Conservation (phyloP, 2,797 vertebrate species). For the Selene dorsalis region DNA sequence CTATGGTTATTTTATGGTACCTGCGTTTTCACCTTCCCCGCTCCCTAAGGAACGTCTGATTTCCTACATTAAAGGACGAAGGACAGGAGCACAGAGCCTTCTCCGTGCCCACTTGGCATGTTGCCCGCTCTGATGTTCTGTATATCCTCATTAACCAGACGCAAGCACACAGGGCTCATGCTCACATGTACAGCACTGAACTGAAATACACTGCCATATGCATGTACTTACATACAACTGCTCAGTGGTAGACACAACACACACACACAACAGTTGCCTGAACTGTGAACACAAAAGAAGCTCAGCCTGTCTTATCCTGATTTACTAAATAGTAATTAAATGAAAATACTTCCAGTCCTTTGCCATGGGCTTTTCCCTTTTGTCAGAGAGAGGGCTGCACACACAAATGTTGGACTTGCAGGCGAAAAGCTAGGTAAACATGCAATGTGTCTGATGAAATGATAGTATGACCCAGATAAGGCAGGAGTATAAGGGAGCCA, state of each 20-base stretch:
- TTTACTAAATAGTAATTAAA: conserved; percentile 37
- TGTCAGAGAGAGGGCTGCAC: conserved; percentile 15
- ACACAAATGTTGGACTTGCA: conserved; percentile 18
- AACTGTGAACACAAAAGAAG: conserved; percentile 23
- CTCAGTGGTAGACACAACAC: conserved; percentile 32
- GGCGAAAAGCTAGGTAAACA: conserved; percentile 49
- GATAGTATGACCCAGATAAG: conserved; percentile 62
- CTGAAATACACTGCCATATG: conserved; percentile 48
- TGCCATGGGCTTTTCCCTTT: conserved; percentile 32
- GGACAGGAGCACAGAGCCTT: conserved; percentile 42
- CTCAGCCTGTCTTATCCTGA: conserved; percentile 25
- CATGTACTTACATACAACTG: conserved; percentile 17
- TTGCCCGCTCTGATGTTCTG: conserved; percentile 67
- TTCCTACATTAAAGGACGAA: conserved; percentile 65
- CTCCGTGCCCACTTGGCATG: conserved; percentile 64
- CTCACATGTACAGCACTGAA: conserved; percentile 33
- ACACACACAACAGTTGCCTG: conserved; percentile 19
- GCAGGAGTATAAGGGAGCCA: conserved; percentile 43
- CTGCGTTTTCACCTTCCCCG: conserved; percentile 51
- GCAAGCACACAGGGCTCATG: conserved; percentile 55
- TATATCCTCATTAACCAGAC: conserved; percentile 74
- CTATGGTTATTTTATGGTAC: conserved; percentile 50
- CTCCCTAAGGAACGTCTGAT: conserved; percentile 56
- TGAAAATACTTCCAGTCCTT: conserved; percentile 32
- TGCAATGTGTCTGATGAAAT: conserved; percentile 50